These are phyloP conservation scores for Petrocephalus microphthalmus DNA, from an alignment of 2,113 vertebrate species.

Conservation along the genomic window DNA sequence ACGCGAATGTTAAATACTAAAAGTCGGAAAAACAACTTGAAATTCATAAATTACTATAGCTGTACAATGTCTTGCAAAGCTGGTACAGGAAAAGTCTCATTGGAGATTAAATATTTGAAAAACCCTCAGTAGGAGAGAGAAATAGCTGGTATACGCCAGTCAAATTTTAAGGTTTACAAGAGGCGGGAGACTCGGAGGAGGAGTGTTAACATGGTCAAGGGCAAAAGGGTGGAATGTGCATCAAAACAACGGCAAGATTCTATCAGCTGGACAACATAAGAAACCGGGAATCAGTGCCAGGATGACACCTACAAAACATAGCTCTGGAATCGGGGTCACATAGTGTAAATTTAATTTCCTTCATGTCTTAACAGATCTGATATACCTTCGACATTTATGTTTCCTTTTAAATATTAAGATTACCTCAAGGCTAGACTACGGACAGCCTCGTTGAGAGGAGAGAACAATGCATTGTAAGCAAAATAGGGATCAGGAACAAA, in stretches of 20 bases:
- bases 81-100: background rate
- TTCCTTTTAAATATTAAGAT: constrained; percentile 37
- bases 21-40: background rate
- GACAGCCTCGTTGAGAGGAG: background rate
- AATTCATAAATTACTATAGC: background rate
- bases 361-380: constrained; percentile 16
- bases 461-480: background rate
- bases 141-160: background rate
- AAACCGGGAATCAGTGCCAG: constrained; percentile 30
- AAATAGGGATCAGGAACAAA: background rate
- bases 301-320: constrained; percentile 37
- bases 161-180: background rate
- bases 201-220: constrained; percentile 21
- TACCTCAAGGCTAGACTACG: background rate
- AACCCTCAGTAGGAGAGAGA: background rate
- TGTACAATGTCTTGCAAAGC: background rate
- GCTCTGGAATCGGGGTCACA: constrained; percentile 37
- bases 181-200: background rate
- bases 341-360: constrained; percentile 18
- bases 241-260: constrained; percentile 10
- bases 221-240: constrained; percentile 22
- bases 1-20: background rate
- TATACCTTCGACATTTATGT: constrained; percentile 34
- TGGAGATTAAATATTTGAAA: background rate
- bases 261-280: constrained; percentile 24